Base-by-base conservation (phyloP, 2,888 invertebrate species). In the Aphodius sticticus region DNA sequence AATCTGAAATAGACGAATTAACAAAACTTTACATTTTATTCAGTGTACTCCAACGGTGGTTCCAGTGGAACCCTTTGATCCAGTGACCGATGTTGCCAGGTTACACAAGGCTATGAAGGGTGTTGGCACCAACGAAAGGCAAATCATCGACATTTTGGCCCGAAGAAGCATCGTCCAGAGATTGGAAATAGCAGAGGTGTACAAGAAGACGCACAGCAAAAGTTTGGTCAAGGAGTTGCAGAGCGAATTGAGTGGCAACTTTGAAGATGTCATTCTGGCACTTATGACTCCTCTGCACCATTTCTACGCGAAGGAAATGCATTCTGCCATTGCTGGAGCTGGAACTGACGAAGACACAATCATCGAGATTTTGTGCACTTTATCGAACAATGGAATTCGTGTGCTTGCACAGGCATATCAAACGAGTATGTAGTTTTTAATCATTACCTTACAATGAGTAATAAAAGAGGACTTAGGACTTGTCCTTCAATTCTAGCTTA, bases 101-200 rank as follows among this genome's bases (percentile, higher is more conserved):
- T 91, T 97, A 77, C 93, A 96, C 84, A 96, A 96, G 88, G 97
- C 97, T 16, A 97, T 97, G 97, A 97, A 97, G 89, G 97, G 97
- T 79, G 94, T 97, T 86, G 96, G 97, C 79, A 97, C 97, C 53
- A 96, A 98, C 87, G 97, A 98, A 88, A 95, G 95, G 86, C 94
- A 96, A 81, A 96, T 98, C 88, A 97, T 97, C 86, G 96, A 96
- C 86, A 94, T 98, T 6, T 92, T 99, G 70, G 96, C 96, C 79
- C 94, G 95, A 83, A 93, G 98, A 82, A 96, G 96, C 82, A 97
- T 97, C 87, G 95, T 94, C 5, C 98, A 99, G 89, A 93, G 99
- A 81, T 91, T 97, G 84, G 95, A 97, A 89, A 96, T 99, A 86
- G 94, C 96, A 71, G 95, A 95, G 88, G 94, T 95, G 26, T 99